A percentile compares a stretch with the other conserved stretches of the same genome.
These are phyloP conservation scores for Rhagologus leucostigma DNA, from an alignment of 2,113 vertebrate species.

Conservation along the genomic window DNA sequence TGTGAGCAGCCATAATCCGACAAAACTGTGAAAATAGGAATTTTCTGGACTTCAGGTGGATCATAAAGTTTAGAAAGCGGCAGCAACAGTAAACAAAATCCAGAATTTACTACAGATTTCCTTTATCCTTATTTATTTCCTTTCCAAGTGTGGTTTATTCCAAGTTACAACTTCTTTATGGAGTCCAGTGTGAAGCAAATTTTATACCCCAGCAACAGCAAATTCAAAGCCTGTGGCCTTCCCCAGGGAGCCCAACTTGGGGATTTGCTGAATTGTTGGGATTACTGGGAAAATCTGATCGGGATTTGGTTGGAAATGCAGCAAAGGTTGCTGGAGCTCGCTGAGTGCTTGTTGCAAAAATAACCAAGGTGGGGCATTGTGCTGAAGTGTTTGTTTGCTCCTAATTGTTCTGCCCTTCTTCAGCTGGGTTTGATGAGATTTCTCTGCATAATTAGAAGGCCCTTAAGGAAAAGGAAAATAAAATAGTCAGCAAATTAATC, in stretches of 20 bases:
- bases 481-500: not conserved
- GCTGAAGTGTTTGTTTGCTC: slow-evolving; percentile 44
- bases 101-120: not conserved
- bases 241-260: not conserved
- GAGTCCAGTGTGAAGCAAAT: not conserved
- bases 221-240: not conserved
- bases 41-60: not conserved
- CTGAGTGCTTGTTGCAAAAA: not conserved
- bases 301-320: not conserved
- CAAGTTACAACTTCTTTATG: not conserved
- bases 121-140: not conserved
- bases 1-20: fast-evolving
- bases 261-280: not conserved
- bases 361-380: not conserved
- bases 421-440: slow-evolving; percentile 34
- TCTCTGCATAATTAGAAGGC: slow-evolving; percentile 38
- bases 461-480: not conserved
- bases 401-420: slow-evolving; percentile 59
- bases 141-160: not conserved
- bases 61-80: not conserved
- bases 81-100: not conserved
- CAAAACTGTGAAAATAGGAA: fast-evolving
- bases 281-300: not conserved
- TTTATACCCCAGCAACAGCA: fast-evolving
- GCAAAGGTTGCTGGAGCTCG: not conserved